phyloP scores from a whole-genome alignment of 2,797 vertebrate species.

The Cirrhinus mrigala region DNA sequence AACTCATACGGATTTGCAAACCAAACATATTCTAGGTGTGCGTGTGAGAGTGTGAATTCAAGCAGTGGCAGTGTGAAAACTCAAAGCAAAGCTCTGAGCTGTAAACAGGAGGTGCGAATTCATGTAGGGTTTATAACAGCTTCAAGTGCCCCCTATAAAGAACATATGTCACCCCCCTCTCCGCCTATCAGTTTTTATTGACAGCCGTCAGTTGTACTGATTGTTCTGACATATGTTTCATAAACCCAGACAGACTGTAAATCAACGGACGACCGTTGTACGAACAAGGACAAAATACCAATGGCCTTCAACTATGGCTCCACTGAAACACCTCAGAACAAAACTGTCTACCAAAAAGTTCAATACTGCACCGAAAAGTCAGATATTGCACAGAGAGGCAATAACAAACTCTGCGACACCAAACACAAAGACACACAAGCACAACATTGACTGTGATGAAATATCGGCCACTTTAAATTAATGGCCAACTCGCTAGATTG shows the following conservation, averaged over 20 bases:
- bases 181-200: slow-evolving; percentile 68
- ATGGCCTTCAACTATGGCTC: slow-evolving; percentile 23
- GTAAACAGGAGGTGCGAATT: slow-evolving; percentile 74
- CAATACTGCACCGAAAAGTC: not conserved
- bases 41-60: slow-evolving; percentile 74
- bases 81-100: slow-evolving; percentile 64
- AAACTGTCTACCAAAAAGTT: not conserved
- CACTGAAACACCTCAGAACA: not conserved
- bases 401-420: slow-evolving; percentile 9
- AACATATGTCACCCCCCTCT: slow-evolving; percentile 61
- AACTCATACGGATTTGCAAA: slow-evolving; percentile 60
- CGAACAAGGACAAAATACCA: slow-evolving; percentile 19
- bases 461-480: slow-evolving; percentile 48
- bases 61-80: slow-evolving; percentile 58
- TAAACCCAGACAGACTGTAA: slow-evolving; percentile 54
- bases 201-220: slow-evolving; percentile 71
- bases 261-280: slow-evolving; percentile 1
- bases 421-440: slow-evolving; percentile 31
- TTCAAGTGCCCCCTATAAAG: slow-evolving; percentile 64
- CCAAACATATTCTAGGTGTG: slow-evolving; percentile 79
- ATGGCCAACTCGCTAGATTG: slow-evolving; percentile 52
- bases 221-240: slow-evolving; percentile 69
- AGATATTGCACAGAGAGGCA: slow-evolving; percentile 32
- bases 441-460: slow-evolving; percentile 26
- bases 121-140: slow-evolving; percentile 67